These are phyloP conservation scores for Dynastes grantii DNA, from an alignment of 2,888 invertebrate species.

Conservation along the genomic window DNA sequence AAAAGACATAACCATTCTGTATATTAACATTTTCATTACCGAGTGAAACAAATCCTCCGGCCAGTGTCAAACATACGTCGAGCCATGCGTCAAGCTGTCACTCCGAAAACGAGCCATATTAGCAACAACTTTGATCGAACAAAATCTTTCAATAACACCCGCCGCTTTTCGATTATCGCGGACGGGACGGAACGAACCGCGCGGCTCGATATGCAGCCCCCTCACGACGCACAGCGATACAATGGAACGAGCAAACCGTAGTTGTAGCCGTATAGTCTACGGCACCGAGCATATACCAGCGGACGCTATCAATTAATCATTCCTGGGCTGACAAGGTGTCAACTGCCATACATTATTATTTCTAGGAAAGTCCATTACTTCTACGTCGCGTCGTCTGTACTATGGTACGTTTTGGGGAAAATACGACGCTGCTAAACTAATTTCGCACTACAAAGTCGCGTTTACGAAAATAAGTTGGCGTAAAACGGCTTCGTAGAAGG, in stretches of 20 bases:
- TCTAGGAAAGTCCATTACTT: constrained; percentile 53
- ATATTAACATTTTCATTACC: neutral
- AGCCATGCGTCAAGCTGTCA: constrained; percentile 33
- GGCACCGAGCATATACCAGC: constrained; percentile 49
- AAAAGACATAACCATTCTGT: no score
- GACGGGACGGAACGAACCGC: neutral
- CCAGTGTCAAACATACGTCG: constrained; percentile 31
- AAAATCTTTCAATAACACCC: constrained; percentile 48
- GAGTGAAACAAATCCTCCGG: constrained; percentile 12
- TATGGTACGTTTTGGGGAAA: no score
- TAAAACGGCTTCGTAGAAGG: no score
- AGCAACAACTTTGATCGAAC: constrained; percentile 33
- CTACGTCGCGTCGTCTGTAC: neutral
- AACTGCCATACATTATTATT: constrained; percentile 64
- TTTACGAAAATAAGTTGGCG: no score
- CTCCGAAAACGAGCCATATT: constrained; percentile 5
- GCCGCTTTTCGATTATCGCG: constrained; percentile 33
- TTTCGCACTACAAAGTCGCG: no score
- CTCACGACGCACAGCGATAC: no score
- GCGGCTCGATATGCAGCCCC: neutral
- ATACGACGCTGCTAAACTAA: no score
- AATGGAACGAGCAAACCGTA: neutral
- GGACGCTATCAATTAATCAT: constrained; percentile 63
- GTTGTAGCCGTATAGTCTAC: neutral
- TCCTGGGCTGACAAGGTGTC: constrained; percentile 62